Evolutionary conservation across 2,113 vertebrate species (phyloP), one percentile per base, ranked within the genome.

Genomic region (Tinamus guttatus): DNA sequence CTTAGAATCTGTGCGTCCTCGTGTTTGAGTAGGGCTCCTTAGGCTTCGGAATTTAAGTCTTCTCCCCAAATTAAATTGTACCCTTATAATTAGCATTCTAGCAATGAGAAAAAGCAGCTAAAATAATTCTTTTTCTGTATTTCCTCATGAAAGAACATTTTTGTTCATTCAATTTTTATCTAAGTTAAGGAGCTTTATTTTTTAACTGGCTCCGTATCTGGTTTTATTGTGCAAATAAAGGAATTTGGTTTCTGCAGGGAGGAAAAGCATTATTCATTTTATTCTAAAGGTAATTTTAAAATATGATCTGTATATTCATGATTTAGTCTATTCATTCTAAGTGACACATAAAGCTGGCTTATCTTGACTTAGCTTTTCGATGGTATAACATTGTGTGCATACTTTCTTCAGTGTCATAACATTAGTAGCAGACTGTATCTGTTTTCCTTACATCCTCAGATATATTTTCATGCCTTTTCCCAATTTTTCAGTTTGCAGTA

Each of bases 281-380:
- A 94, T 95, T 95, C 93, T 88, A 90, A 69, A 88, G 34, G 75
- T 71, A 84, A 92, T 90, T 96, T 92, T 56, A 51, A 94, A 94
- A 87, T 90, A 86, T 27, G 30, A 52, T 52, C 52, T 79, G 34
- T 69, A 41, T 79, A 86, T 94, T 94, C 92, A 87, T 47, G 28
- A 58, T 58, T 58, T 6, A 65, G 43, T 14, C 52, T 68, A 76
- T 91, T 92, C 58, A 79, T 94, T 94, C 77, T 73, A 94, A 90
- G 45, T 79, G 83, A 76, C 87, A 88, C 34, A 92, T 51, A 92
- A 89, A 94, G 30, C 73, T 89, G 73, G 51, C 82, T 95, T 93
- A 94, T 91, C 94, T 95, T 78, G 68, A 74, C 71, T 81, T 78
- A 73, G 52, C 41, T 90, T 91, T 95, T 88, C 91, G 89, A 9